These are phyloP conservation scores for Neogale vison DNA, from an alignment of 2,113 vertebrate species.

Conservation along the genomic window DNA sequence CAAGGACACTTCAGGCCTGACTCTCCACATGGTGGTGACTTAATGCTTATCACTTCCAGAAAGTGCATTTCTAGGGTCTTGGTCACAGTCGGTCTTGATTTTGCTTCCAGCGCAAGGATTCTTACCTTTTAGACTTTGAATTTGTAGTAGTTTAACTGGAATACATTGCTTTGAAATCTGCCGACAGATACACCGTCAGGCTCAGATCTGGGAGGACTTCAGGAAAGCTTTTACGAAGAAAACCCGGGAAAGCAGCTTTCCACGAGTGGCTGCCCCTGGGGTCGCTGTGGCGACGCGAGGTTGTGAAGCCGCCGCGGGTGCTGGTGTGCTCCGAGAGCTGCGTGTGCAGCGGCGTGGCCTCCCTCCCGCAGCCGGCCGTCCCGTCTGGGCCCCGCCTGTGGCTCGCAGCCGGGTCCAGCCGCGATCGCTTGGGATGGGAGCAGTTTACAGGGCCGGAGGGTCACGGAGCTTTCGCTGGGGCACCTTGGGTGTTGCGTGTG, in stretches of 20 bases:
- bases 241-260: neutral
- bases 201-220: neutral
- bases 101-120: slow-evolving; percentile 19
- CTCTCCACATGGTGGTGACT: neutral
- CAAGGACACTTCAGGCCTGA: neutral
- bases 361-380: neutral
- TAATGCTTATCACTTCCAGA: neutral
- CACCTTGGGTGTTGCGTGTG: neutral
- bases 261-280: neutral
- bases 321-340: neutral
- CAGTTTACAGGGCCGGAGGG: too few species aligned
- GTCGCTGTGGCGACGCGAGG: neutral
- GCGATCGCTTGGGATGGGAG: neutral
- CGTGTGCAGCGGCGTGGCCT: too few species aligned
- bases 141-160: neutral
- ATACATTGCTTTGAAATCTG: neutral
- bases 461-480: neutral
- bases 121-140: slow-evolving; percentile 14
- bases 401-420: neutral
- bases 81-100: neutral
- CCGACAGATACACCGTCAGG: neutral
- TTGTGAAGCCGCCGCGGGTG: neutral
- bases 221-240: neutral
- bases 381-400: neutral
- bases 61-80: neutral